Conservation (phyloP, 2,888 invertebrate species). For the Pseudococcus viburni region DNA sequence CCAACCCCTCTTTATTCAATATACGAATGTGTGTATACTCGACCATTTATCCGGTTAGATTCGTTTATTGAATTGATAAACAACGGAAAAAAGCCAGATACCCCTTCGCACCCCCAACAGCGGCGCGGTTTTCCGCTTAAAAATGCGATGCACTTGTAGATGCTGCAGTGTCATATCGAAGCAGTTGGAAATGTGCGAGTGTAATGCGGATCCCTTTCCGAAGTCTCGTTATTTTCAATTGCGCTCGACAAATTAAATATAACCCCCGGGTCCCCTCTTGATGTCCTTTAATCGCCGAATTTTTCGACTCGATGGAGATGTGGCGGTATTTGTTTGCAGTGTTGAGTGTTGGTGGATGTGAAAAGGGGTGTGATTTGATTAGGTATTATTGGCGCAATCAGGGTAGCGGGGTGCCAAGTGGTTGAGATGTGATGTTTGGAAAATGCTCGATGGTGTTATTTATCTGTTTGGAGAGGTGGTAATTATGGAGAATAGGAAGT, state of each 20-base stretch:
- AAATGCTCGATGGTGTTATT: background rate
- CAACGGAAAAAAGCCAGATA: slow-evolving; percentile 63
- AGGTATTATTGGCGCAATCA: slow-evolving; percentile 8
- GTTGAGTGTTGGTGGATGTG: background rate
- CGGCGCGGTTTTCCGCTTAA: slow-evolving; percentile 59
- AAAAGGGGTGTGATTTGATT: slow-evolving; percentile 12
- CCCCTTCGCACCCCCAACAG: slow-evolving; percentile 8
- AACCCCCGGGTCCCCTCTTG: background rate
- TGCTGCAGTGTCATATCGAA: background rate
- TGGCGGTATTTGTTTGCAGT: background rate
- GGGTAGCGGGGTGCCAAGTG: background rate
- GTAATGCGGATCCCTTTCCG: slow-evolving; percentile 28
- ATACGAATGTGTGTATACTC: slow-evolving; percentile 57
- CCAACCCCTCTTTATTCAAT: background rate
- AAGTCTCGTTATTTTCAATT: slow-evolving; percentile 58
- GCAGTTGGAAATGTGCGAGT: background rate
- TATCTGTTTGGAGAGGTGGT: background rate
- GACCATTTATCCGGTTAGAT: slow-evolving; percentile 66
- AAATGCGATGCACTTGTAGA: slow-evolving; percentile 53
- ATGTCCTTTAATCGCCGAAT: background rate
- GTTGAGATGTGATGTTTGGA: background rate
- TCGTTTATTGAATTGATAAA: slow-evolving; percentile 66
- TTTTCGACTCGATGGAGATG: slow-evolving; percentile 22
- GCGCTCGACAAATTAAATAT: slow-evolving; percentile 61
- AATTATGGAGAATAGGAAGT: too few relatives aligned